phyloP scores from a whole-genome alignment of 2,113 vertebrate species.

The mouse (Mus musculus) region GRCm39 chr2:29152001-29152500 shows the following conservation, averaged over 20 bases:
- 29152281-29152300: neutral
- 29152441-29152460: conserved; percentile 51
- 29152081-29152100: rapidly evolving
- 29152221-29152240: no score
- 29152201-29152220: neutral
- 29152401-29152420: neutral
- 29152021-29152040: neutral
- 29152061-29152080: rapidly evolving
- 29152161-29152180: neutral
- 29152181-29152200: neutral
- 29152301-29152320: neutral
- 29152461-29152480: conserved; percentile 75
- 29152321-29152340: neutral
- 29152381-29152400: rapidly evolving
- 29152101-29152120: neutral
- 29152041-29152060: neutral
- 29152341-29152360: neutral
- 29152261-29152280: neutral
- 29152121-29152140: no score
- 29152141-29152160: neutral
- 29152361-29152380: neutral
- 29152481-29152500: conserved; percentile 67
- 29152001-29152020: neutral
- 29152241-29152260: neutral
- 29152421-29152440: neutral